These are phyloP conservation scores for Orthosia gothica DNA, from an alignment of 2,888 invertebrate species.

Conservation along the genomic window DNA sequence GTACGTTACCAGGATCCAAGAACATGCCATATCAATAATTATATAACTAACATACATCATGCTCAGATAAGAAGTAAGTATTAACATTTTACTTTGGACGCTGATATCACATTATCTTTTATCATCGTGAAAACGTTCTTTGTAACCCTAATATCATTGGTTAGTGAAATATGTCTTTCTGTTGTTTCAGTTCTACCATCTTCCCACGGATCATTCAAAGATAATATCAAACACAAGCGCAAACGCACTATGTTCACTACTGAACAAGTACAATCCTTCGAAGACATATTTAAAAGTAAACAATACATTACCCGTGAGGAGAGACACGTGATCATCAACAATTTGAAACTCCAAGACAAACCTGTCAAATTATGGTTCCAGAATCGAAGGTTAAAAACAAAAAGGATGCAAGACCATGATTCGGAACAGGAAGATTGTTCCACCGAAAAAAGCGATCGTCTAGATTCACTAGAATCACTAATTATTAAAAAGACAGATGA, in stretches of 20 bases:
- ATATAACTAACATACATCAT: conserved; percentile 51
- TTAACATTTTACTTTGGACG: neutral
- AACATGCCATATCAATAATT: conserved; percentile 13
- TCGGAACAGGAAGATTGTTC: conserved; percentile 15
- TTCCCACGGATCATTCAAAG: conserved; percentile 63
- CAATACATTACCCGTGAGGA: conserved; percentile 94
- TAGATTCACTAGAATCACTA: conserved; percentile 76
- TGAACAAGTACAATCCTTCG: conserved; percentile 93
- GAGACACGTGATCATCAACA: conserved; percentile 92
- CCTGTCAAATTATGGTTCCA: conserved; percentile 96
- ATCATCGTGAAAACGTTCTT: too few species aligned
- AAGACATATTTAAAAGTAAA: conserved; percentile 93
- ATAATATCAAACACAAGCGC: conserved; percentile 89
- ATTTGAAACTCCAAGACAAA: conserved; percentile 92
- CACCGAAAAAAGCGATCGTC: conserved; percentile 35
- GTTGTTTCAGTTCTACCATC: conserved; percentile 64
- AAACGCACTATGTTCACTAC: conserved; percentile 95
- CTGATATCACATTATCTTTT: too few species aligned
- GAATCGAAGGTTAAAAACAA: conserved; percentile 93
- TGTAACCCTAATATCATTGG: neutral
- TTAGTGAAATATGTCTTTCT: neutral
- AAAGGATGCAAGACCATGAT: conserved; percentile 83
- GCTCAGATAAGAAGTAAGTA: conserved; percentile 71
- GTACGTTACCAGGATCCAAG: conserved; percentile 22
- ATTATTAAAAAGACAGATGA: conserved; percentile 75